Evolutionary conservation across 1,140 invertebrate genomes (phyloP), one percentile per base, ranked within the genome.

Genomic region (Papilio helenus): DNA sequence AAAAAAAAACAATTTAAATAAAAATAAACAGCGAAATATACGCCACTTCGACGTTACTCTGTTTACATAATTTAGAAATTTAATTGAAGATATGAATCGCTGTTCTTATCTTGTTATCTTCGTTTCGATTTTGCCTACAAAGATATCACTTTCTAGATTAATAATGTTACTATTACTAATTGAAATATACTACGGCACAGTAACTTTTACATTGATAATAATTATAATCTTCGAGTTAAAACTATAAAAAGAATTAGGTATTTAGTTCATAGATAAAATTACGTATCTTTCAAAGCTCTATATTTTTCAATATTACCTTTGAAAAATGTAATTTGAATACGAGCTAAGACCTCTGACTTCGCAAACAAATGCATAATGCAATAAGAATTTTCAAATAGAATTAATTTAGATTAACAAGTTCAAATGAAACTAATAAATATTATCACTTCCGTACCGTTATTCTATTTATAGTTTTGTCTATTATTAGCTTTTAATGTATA

Each of bases 141-240:
- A 55, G 51, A 55, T 55, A 20, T 55, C 51, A 55, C 51, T 55
- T 55, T 55, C 51, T 55, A 55, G 51, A 55, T n/a, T 18, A 55
- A 0, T n/a, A 55, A 55, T n/a, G 18, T 51, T 51, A n/a, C 16
- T 8, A n/a, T 14, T 46, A 46, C 44, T 46, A 14, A 46, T 46
- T 46, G 44, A 44, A 44, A 46, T 18, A 5, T 51, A n/a, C 3
- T 5, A 18, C 18, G 1, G 44, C 14, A 55, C 2, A 18, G 18
- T n/a, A 55, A n/a, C 51, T 18, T 49, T 18, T 51, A 51, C 49
- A 16, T 46, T 46, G 44, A 46, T 46, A 46, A 46, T 46, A 5
- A 39, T 34, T 34, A 34, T 34, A 34, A 34, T 39, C 34, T 39
- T 39, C 5, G 7, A 39, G 10, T 46, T 46, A 16, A 46, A 46